These are phyloP conservation scores for Coptodon bakossiorum DNA, from an alignment of 2,113 vertebrate species.

Conservation along the genomic window DNA sequence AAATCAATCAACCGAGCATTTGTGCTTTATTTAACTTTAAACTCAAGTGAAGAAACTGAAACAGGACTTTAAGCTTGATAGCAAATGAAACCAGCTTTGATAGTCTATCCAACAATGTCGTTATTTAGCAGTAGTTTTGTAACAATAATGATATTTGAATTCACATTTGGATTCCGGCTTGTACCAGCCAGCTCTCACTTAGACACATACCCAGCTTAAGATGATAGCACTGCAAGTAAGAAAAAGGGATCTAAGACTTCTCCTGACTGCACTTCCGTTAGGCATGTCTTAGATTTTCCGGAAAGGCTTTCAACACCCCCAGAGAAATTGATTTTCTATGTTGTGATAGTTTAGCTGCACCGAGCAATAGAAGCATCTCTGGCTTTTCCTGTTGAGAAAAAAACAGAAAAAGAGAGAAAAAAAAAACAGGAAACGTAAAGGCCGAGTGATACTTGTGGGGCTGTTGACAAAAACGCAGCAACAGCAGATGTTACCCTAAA, in stretches of 20 bases:
- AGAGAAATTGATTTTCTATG: not conserved
- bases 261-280: not conserved
- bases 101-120: not conserved
- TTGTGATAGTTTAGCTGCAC: not conserved
- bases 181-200: not conserved
- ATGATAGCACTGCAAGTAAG: not conserved
- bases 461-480: not conserved
- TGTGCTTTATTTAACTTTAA: not conserved
- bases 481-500: not conserved
- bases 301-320: not conserved
- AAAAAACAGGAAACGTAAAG: not conserved
- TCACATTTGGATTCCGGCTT: not conserved
- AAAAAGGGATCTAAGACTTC: not conserved
- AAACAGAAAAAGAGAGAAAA: not conserved
- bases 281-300: not conserved
- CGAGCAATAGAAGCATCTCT: not conserved
- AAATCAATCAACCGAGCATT: not conserved
- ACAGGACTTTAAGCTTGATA: not conserved
- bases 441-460: not conserved
- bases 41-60: not conserved
- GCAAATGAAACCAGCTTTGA: not conserved
- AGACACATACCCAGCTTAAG: not conserved
- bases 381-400: not conserved
- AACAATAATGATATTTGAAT: not conserved
- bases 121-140: not conserved